These are phyloP conservation scores for Trachops cirrhosus DNA, from an alignment of 2,797 vertebrate species.

Conservation along the genomic window DNA sequence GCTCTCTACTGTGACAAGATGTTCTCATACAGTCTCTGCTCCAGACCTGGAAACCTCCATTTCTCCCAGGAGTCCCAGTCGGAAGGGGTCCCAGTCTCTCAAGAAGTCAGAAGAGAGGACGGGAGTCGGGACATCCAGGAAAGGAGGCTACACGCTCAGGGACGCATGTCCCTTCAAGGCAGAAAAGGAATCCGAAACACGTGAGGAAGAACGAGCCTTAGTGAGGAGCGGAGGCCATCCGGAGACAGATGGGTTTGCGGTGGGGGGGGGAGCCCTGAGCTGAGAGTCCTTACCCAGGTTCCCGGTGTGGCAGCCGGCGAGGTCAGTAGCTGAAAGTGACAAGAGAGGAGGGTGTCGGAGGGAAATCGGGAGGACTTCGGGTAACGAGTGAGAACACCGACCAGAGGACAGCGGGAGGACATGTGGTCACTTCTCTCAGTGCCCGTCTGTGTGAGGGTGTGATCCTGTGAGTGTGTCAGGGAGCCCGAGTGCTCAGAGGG, in stretches of 20 bases:
- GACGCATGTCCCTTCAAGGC: background rate
- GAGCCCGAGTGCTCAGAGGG: background rate
- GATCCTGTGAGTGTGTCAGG: background rate
- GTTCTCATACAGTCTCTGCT: background rate
- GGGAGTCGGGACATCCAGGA: fast-evolving
- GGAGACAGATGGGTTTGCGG: fast-evolving
- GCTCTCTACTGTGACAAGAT: background rate
- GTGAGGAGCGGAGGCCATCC: background rate
- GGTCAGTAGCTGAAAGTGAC: background rate
- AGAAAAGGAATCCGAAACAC: fast-evolving
- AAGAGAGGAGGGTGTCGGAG: background rate
- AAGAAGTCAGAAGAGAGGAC: background rate
- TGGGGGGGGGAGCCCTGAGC: fast-evolving
- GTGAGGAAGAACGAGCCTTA: fast-evolving
- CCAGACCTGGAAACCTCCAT: background rate
- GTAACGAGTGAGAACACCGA: background rate
- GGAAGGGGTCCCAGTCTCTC: background rate
- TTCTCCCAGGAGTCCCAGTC: background rate
- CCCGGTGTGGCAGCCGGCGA: too few relatives aligned
- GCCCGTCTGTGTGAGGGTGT: fast-evolving
- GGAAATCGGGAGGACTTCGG: background rate
- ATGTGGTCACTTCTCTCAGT: fast-evolving
- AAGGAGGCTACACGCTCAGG: too few relatives aligned
- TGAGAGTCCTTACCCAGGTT: too few relatives aligned
- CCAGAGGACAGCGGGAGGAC: background rate